Base-by-base conservation (phyloP, 2,888 invertebrate genomes). In the Scaptomyza polygonia region DNA sequence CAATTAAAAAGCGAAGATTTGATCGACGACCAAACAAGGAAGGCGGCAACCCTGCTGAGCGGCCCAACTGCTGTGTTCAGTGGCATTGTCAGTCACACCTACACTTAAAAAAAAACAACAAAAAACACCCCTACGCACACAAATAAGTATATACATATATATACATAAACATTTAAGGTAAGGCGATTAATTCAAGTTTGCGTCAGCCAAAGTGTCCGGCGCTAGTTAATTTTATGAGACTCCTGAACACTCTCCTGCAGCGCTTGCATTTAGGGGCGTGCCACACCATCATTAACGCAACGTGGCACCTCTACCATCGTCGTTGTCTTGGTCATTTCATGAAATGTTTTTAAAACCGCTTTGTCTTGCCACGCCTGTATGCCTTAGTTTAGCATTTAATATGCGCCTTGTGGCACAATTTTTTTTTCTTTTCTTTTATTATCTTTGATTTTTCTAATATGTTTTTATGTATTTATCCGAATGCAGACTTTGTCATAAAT, bases 161-260 rank as follows among this genome's bases (percentile, higher is more conserved):
- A n/a, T 25, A 52, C n/a, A 34, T 1, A 14, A 12, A 61, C 9
- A 36, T n/a, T n/a, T 34, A 11, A 21, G 9, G 34, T 49, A 34
- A 49, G 21, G 48, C 21, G 48, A 49, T 49, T 36, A 49, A 14
- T 14, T 21, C 34, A 32, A 32, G 47, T 16, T 25, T 25, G 32
- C n/a, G 25, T 32, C 18, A 48, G n/a, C 6, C 49, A 66, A 72
- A 84, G 85, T 84, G 72, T 70, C 75, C 53, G 79, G 53, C 44
- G 61, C 40, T 66, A 67, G 87, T 84, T 86, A 72, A 84, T 86
- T 86, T 84, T 68, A 84, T 84, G 85, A 67, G 64, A 71, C 52
- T 85, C 69, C 69, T 71, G 75, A 11, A 72, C 79, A 82, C 84
- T 67, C 58, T 77, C 82, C 87, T 71, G 85, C 72, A 36, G 85